Evolutionary conservation across 2,113 vertebrate genomes (phyloP).

Genomic region (Antechinus flavipes): DNA sequence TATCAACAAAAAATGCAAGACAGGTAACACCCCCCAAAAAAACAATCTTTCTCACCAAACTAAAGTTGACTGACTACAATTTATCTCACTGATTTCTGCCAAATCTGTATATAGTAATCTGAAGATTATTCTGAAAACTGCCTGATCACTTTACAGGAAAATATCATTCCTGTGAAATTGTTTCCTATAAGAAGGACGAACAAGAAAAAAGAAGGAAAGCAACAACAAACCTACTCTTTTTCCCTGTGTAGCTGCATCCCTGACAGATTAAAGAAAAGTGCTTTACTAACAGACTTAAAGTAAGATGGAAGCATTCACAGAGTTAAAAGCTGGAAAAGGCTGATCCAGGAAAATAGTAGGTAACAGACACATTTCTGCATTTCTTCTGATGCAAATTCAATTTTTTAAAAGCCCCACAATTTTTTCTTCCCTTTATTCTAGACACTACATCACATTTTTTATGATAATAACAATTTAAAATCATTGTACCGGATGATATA

Average conservation of each 20-base stretch:
- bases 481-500: slow-evolving; percentile 28
- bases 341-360: slow-evolving; percentile 51
- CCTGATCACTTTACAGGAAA: slow-evolving; percentile 70
- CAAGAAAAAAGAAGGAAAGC: neutral
- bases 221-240: neutral
- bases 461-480: slow-evolving; percentile 70
- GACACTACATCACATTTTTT: slow-evolving; percentile 64
- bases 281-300: slow-evolving; percentile 39
- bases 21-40: neutral
- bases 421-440: slow-evolving; percentile 45
- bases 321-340: slow-evolving; percentile 62
- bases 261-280: slow-evolving; percentile 57
- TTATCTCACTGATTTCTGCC: slow-evolving; percentile 38
- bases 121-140: slow-evolving; percentile 62
- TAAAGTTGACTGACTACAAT: slow-evolving; percentile 25
- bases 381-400: slow-evolving; percentile 75
- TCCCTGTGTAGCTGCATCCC: slow-evolving; percentile 43
- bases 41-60: neutral
- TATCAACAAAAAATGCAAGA: slow-evolving; percentile 27
- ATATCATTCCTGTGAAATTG: slow-evolving; percentile 57
- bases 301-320: slow-evolving; percentile 44
- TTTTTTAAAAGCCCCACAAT: slow-evolving; percentile 65
- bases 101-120: slow-evolving; percentile 46
- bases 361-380: slow-evolving; percentile 65
- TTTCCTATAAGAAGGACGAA: slow-evolving; percentile 61